Evolutionary conservation across 2,888 invertebrate genomes (phyloP), one percentile per base, ranked within the genome.

Genomic region (Heliconius ismenius): DNA sequence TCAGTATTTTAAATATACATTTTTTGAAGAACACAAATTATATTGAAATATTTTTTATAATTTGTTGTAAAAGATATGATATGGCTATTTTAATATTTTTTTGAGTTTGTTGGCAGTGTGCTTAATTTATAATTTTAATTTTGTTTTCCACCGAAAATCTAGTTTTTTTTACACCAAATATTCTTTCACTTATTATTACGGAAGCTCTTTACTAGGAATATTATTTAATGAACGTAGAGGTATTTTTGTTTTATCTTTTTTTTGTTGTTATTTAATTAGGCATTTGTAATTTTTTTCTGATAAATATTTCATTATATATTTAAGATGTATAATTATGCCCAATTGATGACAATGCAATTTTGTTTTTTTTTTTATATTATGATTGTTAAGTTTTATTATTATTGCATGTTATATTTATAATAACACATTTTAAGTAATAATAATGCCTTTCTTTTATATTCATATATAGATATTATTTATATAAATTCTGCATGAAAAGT

Each of bases 371-470:
- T 39, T 11, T 2, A 26, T 54, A 69, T 49, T 49, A 18, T n/a
- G n/a, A n/a, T 68, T 68, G 15, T 68, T 26, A 26, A 18, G 26
- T 68, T 39, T 68, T 10, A 28, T 18, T 26, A 28, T 21, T 49
- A 69, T 13, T 28, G 69, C 69, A 69, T 69, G 69, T 28, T 26
- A 28, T 69, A 28, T 49, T 49, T 69, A 54, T 49, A 26, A 18
- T 49, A 18, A 49, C 2, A 6, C 4, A 49, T 49, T 49, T 49
- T 18, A 49, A 49, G 36, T 49, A 49, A 49, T 49, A 49, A 49
- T 49, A 4, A 49, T 36, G 10, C 36, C 10, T 36, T 36, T 36
- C 15, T 49, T 49, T 49, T 49, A 18, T 6, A 49, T n/a, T n/a
- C 43, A 18, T n/a, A 49, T 49, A 49, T 49, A 18, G 15, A 49